Evolutionary conservation across 2,888 invertebrate genomes (phyloP).

Genomic region (Incurvaria masculella): DNA sequence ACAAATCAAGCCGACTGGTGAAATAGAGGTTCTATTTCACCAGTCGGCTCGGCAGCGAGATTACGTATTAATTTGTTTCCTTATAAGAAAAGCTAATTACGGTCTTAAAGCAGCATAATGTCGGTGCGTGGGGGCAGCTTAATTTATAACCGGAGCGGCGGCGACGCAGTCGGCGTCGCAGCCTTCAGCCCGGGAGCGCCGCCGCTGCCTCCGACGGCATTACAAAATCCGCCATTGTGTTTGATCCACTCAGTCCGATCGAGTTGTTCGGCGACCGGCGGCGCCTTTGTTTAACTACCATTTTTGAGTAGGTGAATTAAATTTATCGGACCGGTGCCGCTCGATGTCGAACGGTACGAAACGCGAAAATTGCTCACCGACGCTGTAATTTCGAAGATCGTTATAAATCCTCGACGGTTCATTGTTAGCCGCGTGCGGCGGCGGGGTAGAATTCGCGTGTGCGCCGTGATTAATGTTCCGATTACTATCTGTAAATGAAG

Average conservation of each 20-base stretch:
- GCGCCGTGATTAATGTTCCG: neutral
- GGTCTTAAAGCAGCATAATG: neutral
- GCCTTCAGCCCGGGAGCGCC: constrained; percentile 25
- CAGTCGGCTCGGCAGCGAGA: no score
- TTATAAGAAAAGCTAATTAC: constrained; percentile 3
- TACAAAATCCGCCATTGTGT: neutral
- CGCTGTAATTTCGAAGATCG: neutral
- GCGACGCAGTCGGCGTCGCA: neutral
- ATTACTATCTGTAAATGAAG: neutral
- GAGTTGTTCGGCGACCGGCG: neutral
- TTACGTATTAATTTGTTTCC: constrained; percentile 2
- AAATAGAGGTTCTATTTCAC: no score
- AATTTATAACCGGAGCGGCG: neutral
- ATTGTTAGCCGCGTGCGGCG: constrained; percentile 21
- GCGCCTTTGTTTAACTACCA: neutral
- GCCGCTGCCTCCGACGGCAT: constrained; percentile 25
- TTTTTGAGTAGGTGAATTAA: neutral
- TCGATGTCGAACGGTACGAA: neutral
- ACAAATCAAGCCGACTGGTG: no score
- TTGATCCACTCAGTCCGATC: neutral
- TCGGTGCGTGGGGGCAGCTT: neutral
- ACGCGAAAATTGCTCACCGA: neutral
- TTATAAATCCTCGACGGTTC: neutral
- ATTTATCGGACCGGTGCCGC: neutral
- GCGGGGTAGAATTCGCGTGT: neutral